Evolutionary conservation across 2,113 vertebrate genomes (phyloP).

Genomic region (Symphodus melops): DNA sequence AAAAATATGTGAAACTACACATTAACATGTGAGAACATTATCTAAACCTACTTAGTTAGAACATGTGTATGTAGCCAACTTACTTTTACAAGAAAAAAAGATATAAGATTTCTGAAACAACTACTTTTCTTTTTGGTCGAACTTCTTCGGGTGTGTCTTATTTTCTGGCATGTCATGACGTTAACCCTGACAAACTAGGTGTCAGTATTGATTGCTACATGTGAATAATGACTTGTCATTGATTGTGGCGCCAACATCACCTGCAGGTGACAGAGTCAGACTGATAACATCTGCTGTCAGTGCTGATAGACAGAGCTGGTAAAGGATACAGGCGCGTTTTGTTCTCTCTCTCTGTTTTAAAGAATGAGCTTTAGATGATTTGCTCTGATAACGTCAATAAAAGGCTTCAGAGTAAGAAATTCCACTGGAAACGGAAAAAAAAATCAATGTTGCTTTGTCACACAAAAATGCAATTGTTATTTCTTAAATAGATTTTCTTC

Average conservation of each 20-base stretch:
- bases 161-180: neutral
- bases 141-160: neutral
- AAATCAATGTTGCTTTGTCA: no score
- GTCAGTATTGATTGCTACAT: neutral
- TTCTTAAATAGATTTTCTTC: no score
- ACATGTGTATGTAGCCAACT: no score
- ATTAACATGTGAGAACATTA: no score
- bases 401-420: no score
- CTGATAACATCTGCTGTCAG: neutral
- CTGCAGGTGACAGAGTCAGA: neutral
- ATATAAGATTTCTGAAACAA: no score
- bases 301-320: neutral
- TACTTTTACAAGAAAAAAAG: neutral
- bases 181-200: neutral
- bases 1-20: no score
- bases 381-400: slow-evolving; percentile 14
- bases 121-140: no score
- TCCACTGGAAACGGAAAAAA: no score
- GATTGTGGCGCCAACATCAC: neutral
- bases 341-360: neutral
- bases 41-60: no score
- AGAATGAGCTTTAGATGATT: neutral
- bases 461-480: no score
- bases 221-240: neutral
- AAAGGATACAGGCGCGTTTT: neutral